Evolutionary conservation across 1,140 invertebrate species (phyloP).

Genomic region (Euschistus heros): DNA sequence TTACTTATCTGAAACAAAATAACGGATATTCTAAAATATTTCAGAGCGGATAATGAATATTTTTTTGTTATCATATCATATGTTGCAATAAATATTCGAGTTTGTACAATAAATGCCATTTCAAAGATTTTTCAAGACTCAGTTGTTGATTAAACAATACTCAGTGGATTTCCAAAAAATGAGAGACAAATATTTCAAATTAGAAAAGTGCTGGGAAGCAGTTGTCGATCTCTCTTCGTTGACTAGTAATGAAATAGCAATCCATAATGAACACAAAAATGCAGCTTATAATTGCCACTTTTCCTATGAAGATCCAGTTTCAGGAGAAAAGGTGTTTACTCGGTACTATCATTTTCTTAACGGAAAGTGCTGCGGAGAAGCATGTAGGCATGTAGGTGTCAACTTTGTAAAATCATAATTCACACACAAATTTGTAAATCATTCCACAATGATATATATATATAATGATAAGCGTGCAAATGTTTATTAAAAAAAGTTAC

Average conservation of each 20-base stretch:
- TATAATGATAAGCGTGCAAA: too few relatives aligned
- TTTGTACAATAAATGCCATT: too few relatives aligned
- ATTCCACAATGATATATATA: too few relatives aligned
- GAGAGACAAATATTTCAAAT: not conserved
- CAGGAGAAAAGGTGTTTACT: not conserved
- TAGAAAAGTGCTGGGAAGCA: not conserved
- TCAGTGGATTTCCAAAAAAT: not conserved
- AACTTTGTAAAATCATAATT: not conserved
- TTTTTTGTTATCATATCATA: too few relatives aligned
- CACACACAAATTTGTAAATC: too few relatives aligned
- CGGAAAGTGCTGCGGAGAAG: conserved; percentile 2
- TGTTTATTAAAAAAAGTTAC: too few relatives aligned
- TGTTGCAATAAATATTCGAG: too few relatives aligned
- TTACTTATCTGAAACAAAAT: too few relatives aligned
- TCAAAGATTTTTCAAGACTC: too few relatives aligned
- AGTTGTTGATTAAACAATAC: not conserved
- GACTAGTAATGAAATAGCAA: not conserved
- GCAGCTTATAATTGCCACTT: not conserved
- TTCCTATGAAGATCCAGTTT: not conserved
- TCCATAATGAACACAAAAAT: not conserved
- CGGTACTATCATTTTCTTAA: not conserved
- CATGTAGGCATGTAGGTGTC: conserved; percentile 5
- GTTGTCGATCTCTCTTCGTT: not conserved
- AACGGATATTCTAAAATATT: too few relatives aligned
- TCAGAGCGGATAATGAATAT: too few relatives aligned